phyloP scores from a whole-genome alignment of 1,140 invertebrate genomes.

The Caerostris extrusa region DNA sequence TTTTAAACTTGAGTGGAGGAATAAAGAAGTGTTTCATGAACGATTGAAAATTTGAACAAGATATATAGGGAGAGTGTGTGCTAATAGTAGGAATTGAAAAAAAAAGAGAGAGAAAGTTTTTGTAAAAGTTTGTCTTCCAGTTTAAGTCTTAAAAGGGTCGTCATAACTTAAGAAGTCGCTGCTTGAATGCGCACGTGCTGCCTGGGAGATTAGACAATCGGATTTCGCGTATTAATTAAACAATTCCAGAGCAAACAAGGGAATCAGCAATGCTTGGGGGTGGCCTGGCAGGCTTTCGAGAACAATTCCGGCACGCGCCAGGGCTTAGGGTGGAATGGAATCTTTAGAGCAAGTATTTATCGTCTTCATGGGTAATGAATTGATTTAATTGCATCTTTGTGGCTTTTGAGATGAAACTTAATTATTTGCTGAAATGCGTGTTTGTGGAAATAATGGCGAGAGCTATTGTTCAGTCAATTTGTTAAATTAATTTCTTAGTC shows the following conservation, averaged over 20 bases:
- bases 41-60: no score
- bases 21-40: no score
- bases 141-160: no score
- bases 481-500: no score
- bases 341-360: neutral
- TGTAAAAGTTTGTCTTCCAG: no score
- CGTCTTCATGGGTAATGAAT: neutral
- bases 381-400: neutral
- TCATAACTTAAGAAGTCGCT: neutral
- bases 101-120: no score
- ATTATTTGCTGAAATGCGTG: neutral
- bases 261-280: neutral
- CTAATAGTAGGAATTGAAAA: no score
- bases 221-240: neutral
- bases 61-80: no score
- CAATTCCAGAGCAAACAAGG: neutral
- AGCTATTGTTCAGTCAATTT: neutral
- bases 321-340: neutral
- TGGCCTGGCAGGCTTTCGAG: neutral
- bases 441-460: neutral
- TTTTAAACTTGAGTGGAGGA: no score
- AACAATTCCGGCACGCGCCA: neutral
- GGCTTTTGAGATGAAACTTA: neutral
- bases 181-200: slow-evolving; percentile 9
- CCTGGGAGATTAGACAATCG: neutral